Evolutionary conservation across 2,888 invertebrate species (phyloP).

Genomic region (Leuctra nigra): DNA sequence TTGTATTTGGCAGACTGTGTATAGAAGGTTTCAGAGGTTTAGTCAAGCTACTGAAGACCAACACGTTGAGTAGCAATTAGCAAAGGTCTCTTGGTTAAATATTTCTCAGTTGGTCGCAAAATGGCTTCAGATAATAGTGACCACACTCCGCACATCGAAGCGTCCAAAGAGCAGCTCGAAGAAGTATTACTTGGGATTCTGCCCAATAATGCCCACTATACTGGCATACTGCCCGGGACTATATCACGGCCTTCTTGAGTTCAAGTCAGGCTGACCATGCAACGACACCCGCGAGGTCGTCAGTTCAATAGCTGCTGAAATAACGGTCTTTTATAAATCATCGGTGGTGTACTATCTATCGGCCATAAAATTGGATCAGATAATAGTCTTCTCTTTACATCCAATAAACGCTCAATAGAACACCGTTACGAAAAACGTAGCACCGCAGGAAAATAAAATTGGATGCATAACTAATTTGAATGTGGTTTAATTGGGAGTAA

Average conservation of each 20-base stretch:
- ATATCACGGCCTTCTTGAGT: neutral
- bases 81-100: neutral
- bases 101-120: no score
- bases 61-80: slow-evolving; percentile 12
- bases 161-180: no score
- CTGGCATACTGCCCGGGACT: neutral
- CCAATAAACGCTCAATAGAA: no score
- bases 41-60: neutral
- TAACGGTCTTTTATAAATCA: neutral
- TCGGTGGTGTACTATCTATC: neutral
- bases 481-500: no score
- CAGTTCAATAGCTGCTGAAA: neutral
- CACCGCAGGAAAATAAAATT: no score
- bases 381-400: no score
- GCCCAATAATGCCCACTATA: neutral
- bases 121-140: no score
- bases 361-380: neutral
- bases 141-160: no score
- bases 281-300: neutral
- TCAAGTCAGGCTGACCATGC: neutral
- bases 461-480: no score
- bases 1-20: neutral
- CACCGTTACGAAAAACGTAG: no score
- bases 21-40: neutral
- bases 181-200: no score